Base-by-base conservation (phyloP, 1,140 invertebrate species). In the Polyergus mexicanus region DNA sequence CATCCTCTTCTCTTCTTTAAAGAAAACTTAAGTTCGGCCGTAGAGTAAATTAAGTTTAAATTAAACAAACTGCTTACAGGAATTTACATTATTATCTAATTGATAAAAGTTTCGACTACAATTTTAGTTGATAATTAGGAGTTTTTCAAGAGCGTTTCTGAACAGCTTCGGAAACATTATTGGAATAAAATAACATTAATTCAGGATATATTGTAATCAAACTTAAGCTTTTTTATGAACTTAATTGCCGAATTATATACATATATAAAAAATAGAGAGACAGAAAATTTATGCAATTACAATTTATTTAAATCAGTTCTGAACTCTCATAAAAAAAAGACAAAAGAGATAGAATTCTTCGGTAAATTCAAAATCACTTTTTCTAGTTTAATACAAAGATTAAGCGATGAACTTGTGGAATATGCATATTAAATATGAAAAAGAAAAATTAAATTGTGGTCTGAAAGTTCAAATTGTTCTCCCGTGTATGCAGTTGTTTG, bases 371-470 rank as follows among this genome's bases (percentile, higher is more conserved):
- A 54, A 38, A 54, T 54, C 2, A 28, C 68, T 78, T 68, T 47
- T 68, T 54, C 0, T 10, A 35, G 5, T 51, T 54, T 54, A 16
- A 68, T 51, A 22, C 13, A n/a, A 16, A 6, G n/a, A 65, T 25
- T 19, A 13, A 35, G 8, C 32, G 8, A 35, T 11, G 13, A 54
- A 38, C 54, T 10, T 66, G 28, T 66, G 28, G n/a, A 25, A 54
- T 47, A 28, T 66, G 28, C 16, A 38, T 68, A 78, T 78, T 54
- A 66, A 78, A 68, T 68, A 38, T 66, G 2, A 28, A 78, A 19
- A 54, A 13, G 25, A 32, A 44, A 68, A 78, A 78, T 68, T 78
- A 54, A 78, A 38, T 68, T 54, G 44, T 22, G 5, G 5, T 66
- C 75, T 66, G 51, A 35, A 28, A 4, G 13, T 60, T 54, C n/a